phyloP scores from a whole-genome alignment of 2,113 vertebrate species.

The Thymallus thymallus region DNA sequence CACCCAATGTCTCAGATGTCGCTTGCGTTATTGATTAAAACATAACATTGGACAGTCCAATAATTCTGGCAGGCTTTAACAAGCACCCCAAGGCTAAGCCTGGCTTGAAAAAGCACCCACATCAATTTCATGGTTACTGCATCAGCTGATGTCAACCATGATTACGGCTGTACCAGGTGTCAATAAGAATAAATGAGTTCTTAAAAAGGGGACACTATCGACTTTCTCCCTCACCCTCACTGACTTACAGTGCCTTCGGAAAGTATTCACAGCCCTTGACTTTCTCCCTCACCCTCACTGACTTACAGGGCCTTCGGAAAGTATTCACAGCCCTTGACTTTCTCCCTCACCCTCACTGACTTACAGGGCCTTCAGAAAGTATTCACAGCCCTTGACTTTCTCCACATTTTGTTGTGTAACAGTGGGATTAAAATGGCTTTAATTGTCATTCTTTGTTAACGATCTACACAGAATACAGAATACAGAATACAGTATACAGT shows the following conservation, averaged over 20 bases:
- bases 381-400: too few species aligned
- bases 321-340: background rate
- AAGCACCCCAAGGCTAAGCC: background rate
- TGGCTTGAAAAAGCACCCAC: background rate
- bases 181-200: background rate
- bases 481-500: too few species aligned
- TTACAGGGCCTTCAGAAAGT: too few species aligned
- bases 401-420: too few species aligned
- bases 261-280: background rate
- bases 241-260: background rate
- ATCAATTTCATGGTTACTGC: background rate
- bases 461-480: too few species aligned
- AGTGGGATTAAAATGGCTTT: too few species aligned
- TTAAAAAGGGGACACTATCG: background rate
- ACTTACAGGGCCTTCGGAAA: background rate
- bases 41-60: slow-evolving; percentile 11
- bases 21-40: slow-evolving; percentile 20
- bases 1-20: slow-evolving; percentile 2
- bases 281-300: background rate
- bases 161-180: background rate
- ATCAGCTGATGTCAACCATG: background rate
- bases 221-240: background rate
- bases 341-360: background rate
- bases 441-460: too few species aligned
- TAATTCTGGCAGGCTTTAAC: slow-evolving; percentile 17